These are phyloP conservation scores for Paedocypris micromegethes DNA, from an alignment of 2,797 vertebrate genomes.

Conservation along the genomic window DNA sequence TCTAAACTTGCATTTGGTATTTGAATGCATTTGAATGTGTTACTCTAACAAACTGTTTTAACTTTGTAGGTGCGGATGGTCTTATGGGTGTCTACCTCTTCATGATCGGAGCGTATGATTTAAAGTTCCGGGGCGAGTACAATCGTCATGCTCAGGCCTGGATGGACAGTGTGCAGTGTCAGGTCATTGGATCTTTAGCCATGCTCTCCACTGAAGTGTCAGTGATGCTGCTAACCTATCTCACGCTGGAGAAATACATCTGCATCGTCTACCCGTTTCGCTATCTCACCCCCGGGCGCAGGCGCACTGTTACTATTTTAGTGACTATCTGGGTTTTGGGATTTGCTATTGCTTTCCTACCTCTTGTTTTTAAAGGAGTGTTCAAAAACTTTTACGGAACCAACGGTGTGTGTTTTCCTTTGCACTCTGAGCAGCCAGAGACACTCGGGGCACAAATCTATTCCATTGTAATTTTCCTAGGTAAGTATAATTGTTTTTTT, in stretches of 20 bases:
- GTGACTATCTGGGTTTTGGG: constrained; percentile 88
- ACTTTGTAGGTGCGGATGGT: constrained; percentile 84
- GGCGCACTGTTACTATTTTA: constrained; percentile 81
- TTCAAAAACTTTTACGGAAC: constrained; percentile 95
- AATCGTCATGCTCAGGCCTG: constrained; percentile 91
- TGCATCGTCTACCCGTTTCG: constrained; percentile 95
- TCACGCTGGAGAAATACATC: constrained; percentile 96
- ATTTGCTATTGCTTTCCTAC: constrained; percentile 83
- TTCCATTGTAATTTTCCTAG: constrained; percentile 91
- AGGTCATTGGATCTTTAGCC: constrained; percentile 88
- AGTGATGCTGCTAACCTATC: constrained; percentile 89
- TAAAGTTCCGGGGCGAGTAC: constrained; percentile 94
- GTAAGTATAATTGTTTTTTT: constrained; percentile 57
- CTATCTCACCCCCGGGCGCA: constrained; percentile 83
- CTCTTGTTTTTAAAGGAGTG: constrained; percentile 80
- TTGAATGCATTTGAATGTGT: background rate
- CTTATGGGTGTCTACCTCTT: constrained; percentile 97
- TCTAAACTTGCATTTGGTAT: background rate
- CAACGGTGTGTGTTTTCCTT: constrained; percentile 93
- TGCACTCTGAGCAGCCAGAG: constrained; percentile 91
- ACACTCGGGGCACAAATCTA: constrained; percentile 85
- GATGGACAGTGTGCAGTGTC: constrained; percentile 92
- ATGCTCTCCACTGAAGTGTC: constrained; percentile 97
- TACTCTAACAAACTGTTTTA: constrained; percentile 16
- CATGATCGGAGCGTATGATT: constrained; percentile 88